Evolutionary conservation across 2,888 invertebrate genomes (phyloP), one percentile per base, ranked within the genome.

Genomic region (Diarsia mendica): DNA sequence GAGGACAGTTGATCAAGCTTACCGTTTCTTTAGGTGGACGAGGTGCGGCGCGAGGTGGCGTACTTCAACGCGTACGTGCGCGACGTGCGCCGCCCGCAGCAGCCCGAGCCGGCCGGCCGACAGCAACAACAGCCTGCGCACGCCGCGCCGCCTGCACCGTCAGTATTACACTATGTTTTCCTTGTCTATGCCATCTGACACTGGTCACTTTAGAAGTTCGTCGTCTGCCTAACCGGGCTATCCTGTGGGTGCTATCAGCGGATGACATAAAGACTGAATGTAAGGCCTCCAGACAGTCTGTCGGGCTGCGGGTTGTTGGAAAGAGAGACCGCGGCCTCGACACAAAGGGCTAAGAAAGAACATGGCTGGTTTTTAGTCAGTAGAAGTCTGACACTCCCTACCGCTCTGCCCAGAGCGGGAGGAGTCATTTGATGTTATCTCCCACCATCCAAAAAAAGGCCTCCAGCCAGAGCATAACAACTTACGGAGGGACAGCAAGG

Each of bases 21-120:
- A n/a, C 13, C 5, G 15, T 49, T 48, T 8, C 66, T 53, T 1
- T 82, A 96, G 96, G 96, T 99, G 63, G 99, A 99, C 58, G 99
- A 99, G 95, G 99, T 99, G 1, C 98, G 98, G 84, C 98, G 99
- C 90, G 99, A 99, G 96, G 99, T 99, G 75, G 97, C 99, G 89
- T 99, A 99, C 95, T 99, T 99, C 96, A 99, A 99, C 95, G 99
- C 99, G 94, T 99, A 99, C 96, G 95, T 98, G 89, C 97, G 98
- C 87, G 99, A 99, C 96, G 98, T 99, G 8, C 99, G 99, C 89
- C 97, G 99, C 66, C 99, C 99, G 13, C 98, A 99, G 94, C 97
- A 99, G 87, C 98, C 99, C 11, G 99, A 99, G 94, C 98, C 98
- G 91, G 97, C 98, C 39, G 97, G 97, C 49, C 97, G 97, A 46